phyloP scores from a whole-genome alignment of 2,113 vertebrate species.

The Ptychochromis oligacanthus region DNA sequence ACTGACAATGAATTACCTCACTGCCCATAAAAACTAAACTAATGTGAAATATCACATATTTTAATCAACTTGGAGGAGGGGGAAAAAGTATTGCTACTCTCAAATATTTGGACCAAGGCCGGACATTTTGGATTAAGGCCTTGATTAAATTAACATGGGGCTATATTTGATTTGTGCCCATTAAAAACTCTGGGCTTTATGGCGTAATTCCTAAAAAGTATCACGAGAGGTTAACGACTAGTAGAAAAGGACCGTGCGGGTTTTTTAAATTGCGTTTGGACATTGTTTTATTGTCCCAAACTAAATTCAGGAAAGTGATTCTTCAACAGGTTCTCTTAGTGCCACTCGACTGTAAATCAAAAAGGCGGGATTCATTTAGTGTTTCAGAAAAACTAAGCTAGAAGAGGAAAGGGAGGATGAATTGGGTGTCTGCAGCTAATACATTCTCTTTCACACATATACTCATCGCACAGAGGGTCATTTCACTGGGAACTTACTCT shows the following conservation, averaged over 20 bases:
- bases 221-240: constrained; percentile 79
- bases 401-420: constrained; percentile 54
- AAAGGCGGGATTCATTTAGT: constrained; percentile 74
- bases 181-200: constrained; percentile 80
- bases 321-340: constrained; percentile 66
- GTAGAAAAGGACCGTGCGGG: constrained; percentile 53
- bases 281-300: constrained; percentile 81
- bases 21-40: constrained; percentile 82
- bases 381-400: constrained; percentile 50
- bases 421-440: constrained; percentile 48
- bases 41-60: constrained; percentile 85
- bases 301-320: constrained; percentile 75
- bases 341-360: constrained; percentile 68
- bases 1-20: constrained; percentile 80
- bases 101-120: constrained; percentile 78
- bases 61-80: constrained; percentile 81
- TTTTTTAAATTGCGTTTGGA: constrained; percentile 75
- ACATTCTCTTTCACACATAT: constrained; percentile 32
- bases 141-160: constrained; percentile 82
- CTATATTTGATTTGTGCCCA: constrained; percentile 81
- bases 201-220: constrained; percentile 78
- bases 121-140: constrained; percentile 71
- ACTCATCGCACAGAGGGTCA: background rate
- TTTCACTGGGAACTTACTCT: constrained; percentile 63
- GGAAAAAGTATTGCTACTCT: constrained; percentile 71